A percentile compares a stretch with the other conserved stretches of the same genome.
phyloP scores from a whole-genome alignment of 1,140 invertebrate species.

The Metaphire vulgaris region DNA sequence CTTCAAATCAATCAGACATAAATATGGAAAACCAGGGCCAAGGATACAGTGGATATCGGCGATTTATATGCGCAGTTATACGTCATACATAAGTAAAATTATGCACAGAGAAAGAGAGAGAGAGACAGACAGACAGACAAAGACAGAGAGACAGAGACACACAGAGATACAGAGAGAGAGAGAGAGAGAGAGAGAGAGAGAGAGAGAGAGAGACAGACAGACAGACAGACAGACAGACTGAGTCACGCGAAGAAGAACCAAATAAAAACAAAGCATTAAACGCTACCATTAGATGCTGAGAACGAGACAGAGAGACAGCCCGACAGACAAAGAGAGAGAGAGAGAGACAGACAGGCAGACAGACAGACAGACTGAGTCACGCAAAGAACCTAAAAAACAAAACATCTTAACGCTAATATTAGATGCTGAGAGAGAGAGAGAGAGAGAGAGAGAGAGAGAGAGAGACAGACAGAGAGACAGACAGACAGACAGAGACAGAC shows the following conservation, averaged over 20 bases:
- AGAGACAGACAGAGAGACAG: neutral
- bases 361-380: neutral
- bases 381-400: neutral
- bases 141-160: neutral
- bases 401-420: no score
- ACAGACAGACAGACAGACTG: neutral
- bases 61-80: no score
- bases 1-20: no score
- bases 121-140: neutral
- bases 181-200: neutral
- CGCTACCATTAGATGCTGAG: neutral
- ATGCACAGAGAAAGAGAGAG: neutral
- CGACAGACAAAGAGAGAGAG: neutral
- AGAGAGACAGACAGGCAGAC: neutral
- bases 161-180: neutral
- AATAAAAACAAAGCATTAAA: no score
- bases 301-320: neutral
- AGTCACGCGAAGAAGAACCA: neutral
- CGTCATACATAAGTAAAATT: neutral
- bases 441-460: neutral
- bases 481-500: neutral
- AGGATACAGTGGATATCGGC: no score
- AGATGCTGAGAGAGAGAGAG: neutral
- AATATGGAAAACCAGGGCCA: no score
- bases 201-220: neutral